A percentile compares a stretch with the other conserved stretches of the same genome.
Conservation (phyloP, 35 echinoderm and acorn worm species). For the Chiridota heheva region DNA sequence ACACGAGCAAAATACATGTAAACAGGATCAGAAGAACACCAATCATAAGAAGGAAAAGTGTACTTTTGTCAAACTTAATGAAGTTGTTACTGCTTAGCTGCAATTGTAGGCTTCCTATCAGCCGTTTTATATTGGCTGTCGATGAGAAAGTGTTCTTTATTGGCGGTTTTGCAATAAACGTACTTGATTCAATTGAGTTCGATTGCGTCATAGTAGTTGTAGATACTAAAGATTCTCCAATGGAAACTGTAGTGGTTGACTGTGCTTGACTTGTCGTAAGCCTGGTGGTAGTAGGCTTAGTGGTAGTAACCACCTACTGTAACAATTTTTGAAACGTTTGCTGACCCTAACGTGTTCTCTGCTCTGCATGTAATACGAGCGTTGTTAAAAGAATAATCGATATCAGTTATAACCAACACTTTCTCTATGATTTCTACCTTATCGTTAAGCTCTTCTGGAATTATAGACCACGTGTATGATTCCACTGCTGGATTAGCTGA, state of each 20-base stretch:
- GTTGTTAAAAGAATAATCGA: not conserved
- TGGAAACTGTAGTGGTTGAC: too few relatives aligned
- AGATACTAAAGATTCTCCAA: too few relatives aligned
- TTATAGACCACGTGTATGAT: not conserved
- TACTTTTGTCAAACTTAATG: too few relatives aligned
- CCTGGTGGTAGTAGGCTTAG: too few relatives aligned
- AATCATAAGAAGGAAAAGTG: constrained; percentile 30
- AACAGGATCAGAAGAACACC: constrained; percentile 15
- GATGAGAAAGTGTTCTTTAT: too few relatives aligned
- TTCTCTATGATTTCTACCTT: not conserved
- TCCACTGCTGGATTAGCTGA: constrained; percentile 27
- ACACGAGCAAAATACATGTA: constrained; percentile 3
- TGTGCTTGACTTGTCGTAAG: too few relatives aligned
- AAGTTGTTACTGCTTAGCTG: too few relatives aligned
- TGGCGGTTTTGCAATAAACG: too few relatives aligned
- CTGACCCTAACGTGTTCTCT: constrained; percentile 1
- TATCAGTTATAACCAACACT: constrained; percentile 13
- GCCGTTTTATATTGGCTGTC: too few relatives aligned
- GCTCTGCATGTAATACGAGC: not conserved
- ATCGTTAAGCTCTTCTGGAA: not conserved
- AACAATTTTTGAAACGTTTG: not conserved
- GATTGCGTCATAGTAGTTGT: too few relatives aligned
- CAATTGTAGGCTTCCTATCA: too few relatives aligned
- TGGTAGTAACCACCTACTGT: not conserved
- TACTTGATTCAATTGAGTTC: too few relatives aligned